These are phyloP conservation scores for Coranthus polyacanthus DNA, from an alignment of 2,797 vertebrate genomes.

Conservation along the genomic window DNA sequence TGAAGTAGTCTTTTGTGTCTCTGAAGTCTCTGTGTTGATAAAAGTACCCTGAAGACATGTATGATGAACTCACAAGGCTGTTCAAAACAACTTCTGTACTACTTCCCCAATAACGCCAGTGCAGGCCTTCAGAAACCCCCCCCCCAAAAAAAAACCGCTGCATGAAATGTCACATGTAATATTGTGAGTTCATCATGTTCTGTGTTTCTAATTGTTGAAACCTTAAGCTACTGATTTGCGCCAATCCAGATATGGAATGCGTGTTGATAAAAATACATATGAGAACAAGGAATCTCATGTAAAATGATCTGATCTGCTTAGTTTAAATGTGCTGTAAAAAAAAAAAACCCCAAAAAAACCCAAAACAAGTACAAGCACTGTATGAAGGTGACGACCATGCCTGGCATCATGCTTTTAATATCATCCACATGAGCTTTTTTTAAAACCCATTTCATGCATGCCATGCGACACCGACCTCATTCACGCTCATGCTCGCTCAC, in stretches of 20 bases:
- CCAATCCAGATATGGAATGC: too few relatives aligned
- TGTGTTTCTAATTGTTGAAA: too few relatives aligned
- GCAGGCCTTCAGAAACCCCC: constrained; percentile 23
- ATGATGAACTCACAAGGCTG: neutral
- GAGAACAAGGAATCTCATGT: too few relatives aligned
- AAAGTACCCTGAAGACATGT: constrained; percentile 17
- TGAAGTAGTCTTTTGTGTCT: constrained; percentile 19
- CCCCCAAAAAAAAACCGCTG: neutral
- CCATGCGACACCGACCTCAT: constrained; percentile 6
- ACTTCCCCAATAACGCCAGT: neutral
- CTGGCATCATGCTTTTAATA: constrained; percentile 19
- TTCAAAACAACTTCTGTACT: constrained; percentile 31
- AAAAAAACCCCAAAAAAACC: too few relatives aligned
- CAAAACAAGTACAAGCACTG: neutral
- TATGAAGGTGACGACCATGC: constrained; percentile 28
- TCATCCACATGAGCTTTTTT: constrained; percentile 26
- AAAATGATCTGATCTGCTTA: neutral
- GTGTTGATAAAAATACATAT: too few relatives aligned
- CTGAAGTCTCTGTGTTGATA: constrained; percentile 41
- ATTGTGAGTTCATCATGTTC: neutral
- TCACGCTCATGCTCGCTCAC: neutral
- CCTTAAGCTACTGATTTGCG: too few relatives aligned
- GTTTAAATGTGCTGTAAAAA: constrained; percentile 19
- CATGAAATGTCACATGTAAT: constrained; percentile 52
- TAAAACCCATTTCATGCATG: constrained; percentile 1